Evolutionary conservation across 2,113 vertebrate genomes (phyloP), one percentile per base, ranked within the genome.

Genomic region (Actenoides hombroni): DNA sequence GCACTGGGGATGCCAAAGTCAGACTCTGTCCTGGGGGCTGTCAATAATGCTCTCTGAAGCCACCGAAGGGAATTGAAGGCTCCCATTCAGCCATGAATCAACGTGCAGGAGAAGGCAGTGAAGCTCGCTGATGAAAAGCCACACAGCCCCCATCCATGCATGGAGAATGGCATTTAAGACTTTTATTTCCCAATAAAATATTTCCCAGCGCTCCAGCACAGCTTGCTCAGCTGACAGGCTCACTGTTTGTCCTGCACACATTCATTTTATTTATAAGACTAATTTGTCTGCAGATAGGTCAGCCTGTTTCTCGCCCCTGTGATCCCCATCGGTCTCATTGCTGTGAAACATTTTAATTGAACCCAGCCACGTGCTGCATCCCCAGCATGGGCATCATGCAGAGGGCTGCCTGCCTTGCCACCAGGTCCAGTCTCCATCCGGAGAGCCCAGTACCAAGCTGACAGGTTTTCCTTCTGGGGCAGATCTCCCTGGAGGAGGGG

Each of bases 121-220:
- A 48, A 61, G 75, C 87, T 83, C 4, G 1, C 86, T 80, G 88
- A 83, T 68, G 83, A 59, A 95, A 77, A 95, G 70, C 65, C 57
- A 75, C 80, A 46, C 87, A 65, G 56, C 75, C 53, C 77, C 63
- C 31, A 51, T 33, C 77, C 71, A 40, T 73, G 94, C 84, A 79
- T 70, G 83, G 64, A 75, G 65, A 94, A 86, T 93, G 89, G 83
- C 91, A 86, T 90, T 97, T 82, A 61, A 73, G 83, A 26, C 33
- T 92, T 92, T 94, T 83, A 93, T 83, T 83, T 91, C 80, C 77
- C 80, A 95, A 73, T 95, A 83, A 95, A 92, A 88, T 74, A 93
- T 65, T 92, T 89, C 60, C 81, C 85, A 79, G 88, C 0, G 0
- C 79, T 71, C 51, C 48, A 42, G 74, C 77, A 9, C 3, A 59